These are phyloP conservation scores for Myripristis murdjan DNA, from an alignment of 2,797 vertebrate genomes.

Conservation along the genomic window DNA sequence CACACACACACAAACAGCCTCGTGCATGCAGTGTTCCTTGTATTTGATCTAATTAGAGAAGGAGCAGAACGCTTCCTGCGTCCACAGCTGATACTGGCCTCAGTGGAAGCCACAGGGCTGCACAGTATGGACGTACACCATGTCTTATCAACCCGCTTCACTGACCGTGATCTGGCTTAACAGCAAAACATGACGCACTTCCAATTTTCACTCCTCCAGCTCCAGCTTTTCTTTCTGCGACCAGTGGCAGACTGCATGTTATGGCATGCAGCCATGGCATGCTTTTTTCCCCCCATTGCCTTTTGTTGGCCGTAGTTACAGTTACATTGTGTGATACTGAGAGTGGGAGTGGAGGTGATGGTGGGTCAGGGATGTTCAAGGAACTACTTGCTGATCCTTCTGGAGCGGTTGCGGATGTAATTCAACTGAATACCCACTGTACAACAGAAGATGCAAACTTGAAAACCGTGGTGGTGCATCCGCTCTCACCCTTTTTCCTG, in stretches of 20 bases:
- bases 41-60: slow-evolving; percentile 65
- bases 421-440: no score
- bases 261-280: no score
- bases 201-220: no score
- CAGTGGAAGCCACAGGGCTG: slow-evolving; percentile 22
- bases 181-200: slow-evolving; percentile 9
- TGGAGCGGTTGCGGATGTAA: no score
- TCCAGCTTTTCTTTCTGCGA: no score
- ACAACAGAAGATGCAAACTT: no score
- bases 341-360: no score
- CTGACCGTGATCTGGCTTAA: slow-evolving; percentile 38
- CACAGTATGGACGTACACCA: slow-evolving; percentile 19
- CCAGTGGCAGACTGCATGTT: slow-evolving; percentile 17
- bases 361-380: no score
- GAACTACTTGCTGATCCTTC: no score
- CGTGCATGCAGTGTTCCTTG: slow-evolving; percentile 22
- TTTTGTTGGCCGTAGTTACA: slow-evolving; percentile 20
- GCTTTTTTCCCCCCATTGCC: slow-evolving; percentile 15
- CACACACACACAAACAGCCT: slow-evolving; percentile 25
- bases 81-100: slow-evolving; percentile 59
- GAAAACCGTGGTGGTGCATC: no score
- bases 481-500: no score
- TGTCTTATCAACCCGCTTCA: slow-evolving; percentile 38
- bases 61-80: slow-evolving; percentile 42
- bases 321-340: slow-evolving; percentile 4